Evolutionary conservation across 1,140 invertebrate species (phyloP).

Genomic region (Drosophila funebris): DNA sequence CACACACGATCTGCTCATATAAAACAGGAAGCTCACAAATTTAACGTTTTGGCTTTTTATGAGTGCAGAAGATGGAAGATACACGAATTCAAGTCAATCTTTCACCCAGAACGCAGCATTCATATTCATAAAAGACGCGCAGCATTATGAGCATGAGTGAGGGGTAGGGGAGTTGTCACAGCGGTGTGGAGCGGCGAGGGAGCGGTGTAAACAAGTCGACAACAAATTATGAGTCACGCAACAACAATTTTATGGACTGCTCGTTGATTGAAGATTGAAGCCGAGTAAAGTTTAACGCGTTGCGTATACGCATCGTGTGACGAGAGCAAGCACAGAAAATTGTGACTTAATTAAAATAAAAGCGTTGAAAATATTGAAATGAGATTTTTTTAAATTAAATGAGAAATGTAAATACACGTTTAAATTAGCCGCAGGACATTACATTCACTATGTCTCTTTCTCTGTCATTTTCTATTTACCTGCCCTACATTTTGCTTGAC

Average conservation of each 20-base stretch:
- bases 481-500: conserved; percentile 22
- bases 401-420: conserved; percentile 35
- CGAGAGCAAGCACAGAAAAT: conserved; percentile 1
- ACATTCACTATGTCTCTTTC: too few relatives aligned
- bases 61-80: conserved; percentile 2
- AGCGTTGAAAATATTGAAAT: conserved; percentile 38
- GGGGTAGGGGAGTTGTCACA: neutral
- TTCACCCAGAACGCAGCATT: conserved; percentile 30
- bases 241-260: conserved; percentile 69
- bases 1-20: conserved; percentile 74
- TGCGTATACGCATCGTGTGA: conserved; percentile 54
- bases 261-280: conserved; percentile 45
- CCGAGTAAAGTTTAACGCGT: conserved; percentile 23
- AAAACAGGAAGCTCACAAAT: conserved; percentile 65
- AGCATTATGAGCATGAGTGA: conserved; percentile 60
- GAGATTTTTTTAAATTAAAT: conserved; percentile 66
- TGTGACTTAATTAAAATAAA: conserved; percentile 72
- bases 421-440: conserved; percentile 35
- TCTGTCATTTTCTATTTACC: neutral
- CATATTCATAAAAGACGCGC: conserved; percentile 75
- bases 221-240: conserved; percentile 75
- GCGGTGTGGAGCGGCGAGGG: neutral
- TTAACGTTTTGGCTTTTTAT: conserved; percentile 74
- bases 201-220: conserved; percentile 73
- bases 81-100: neutral